Evolutionary conservation across 2,888 invertebrate genomes (phyloP).

Genomic region (Ennomos fuscantarius): DNA sequence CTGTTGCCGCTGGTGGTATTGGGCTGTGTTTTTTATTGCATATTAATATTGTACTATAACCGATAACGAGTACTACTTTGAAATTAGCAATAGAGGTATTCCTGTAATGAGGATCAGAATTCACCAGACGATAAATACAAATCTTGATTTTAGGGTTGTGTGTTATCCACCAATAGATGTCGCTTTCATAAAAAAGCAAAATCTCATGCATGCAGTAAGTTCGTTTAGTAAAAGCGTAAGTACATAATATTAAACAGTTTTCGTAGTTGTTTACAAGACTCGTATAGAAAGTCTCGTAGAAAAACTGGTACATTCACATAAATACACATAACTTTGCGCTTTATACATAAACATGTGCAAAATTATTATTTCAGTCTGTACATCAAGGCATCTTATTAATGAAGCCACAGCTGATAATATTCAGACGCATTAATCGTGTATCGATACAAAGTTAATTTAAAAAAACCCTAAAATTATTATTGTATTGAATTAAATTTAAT

Average conservation of each 20-base stretch:
- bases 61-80: too few species aligned
- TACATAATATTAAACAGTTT: constrained; percentile 13
- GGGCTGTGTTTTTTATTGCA: too few species aligned
- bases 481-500: not conserved
- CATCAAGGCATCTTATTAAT: constrained; percentile 11
- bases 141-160: too few species aligned
- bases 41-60: too few species aligned
- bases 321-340: constrained; percentile 7
- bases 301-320: constrained; percentile 1
- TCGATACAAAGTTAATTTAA: not conserved
- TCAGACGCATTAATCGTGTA: not conserved
- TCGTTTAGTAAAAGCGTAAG: too few species aligned
- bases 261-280: not conserved
- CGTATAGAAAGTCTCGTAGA: not conserved
- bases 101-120: too few species aligned
- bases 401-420: constrained; percentile 9
- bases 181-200: too few species aligned
- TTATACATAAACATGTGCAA: not conserved
- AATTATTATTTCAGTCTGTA: constrained; percentile 7
- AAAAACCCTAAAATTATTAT: not conserved
- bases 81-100: too few species aligned
- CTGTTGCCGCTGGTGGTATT: too few species aligned
- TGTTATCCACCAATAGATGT: too few species aligned
- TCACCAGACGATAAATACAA: too few species aligned
- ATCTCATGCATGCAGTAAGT: too few species aligned